Base-by-base conservation (phyloP, 2,113 vertebrate genomes). In the Scopus umbretta region DNA sequence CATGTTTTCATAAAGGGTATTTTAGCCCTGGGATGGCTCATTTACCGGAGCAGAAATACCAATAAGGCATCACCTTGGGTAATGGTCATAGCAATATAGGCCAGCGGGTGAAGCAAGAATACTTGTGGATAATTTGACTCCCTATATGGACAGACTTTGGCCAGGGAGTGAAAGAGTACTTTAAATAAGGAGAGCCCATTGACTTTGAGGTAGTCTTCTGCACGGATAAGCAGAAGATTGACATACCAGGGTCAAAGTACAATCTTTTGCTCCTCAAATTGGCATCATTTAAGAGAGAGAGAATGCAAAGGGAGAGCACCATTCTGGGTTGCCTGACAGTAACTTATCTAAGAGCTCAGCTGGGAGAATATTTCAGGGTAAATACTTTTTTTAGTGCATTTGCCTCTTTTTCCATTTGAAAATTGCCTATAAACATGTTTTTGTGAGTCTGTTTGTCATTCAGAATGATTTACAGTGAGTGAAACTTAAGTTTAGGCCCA, bases 361-460 rank as follows among this genome's bases (percentile, higher is more conserved):
- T 50, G 50, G 62, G 78, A 96, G 55, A 97, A 66, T 90, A 91
- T 96, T 88, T 90, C 66, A 89, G 74, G 23, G 58, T 89, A 93
- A 92, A 91, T 87, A 85, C 15, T 47, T 92, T 66, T 80, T 62
- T 55, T 20, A 92, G 47, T 34, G 29, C 16, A 23, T 94, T 94
- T 94, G 34, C 58, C 55, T 95, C n/a, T 86, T 92, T 78, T 91
- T 86, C 50, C 75, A 40, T 38, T 88, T 94, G 50, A 49, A 90
- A 96, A 91, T 89, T 76, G 50, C 89, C 73, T 73, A 58, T 70
- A 91, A 88, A 92, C 58, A 81, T 81, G 25, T 84, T 84, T 93
- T 96, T 84, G 38, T 74, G 83, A 92, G 79, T 22, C 76, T 84
- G 34, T 91, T 83, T 97, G 87, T 87, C 63, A 86, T 95, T 95